These are phyloP conservation scores for Lophotriccus pileatus DNA, from an alignment of 2,797 vertebrate species.

Conservation along the genomic window DNA sequence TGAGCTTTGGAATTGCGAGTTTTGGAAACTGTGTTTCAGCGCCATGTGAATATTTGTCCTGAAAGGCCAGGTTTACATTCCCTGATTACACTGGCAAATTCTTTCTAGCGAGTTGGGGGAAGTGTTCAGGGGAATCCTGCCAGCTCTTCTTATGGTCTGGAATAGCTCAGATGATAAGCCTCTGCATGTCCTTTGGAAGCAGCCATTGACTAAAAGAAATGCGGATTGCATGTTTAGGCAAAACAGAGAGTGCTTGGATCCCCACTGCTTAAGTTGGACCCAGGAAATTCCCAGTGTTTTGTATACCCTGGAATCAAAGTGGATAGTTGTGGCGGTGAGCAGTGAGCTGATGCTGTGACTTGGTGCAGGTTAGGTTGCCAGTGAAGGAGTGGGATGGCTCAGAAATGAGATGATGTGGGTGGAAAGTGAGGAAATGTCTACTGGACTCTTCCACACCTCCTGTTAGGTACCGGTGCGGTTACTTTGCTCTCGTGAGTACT, in stretches of 20 bases:
- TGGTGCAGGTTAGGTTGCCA: not conserved
- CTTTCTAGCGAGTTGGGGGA: not conserved
- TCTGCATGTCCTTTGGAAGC: not conserved
- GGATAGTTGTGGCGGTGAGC: not conserved
- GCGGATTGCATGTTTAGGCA: not conserved
- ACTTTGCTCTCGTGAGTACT: not conserved
- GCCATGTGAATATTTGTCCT: not conserved
- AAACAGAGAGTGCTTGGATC: not conserved
- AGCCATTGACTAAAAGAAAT: not conserved
- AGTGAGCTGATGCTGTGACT: not conserved
- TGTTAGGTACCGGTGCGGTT: not conserved
- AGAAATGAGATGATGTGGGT: not conserved
- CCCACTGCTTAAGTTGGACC: not conserved
- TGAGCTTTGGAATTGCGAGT: not conserved
- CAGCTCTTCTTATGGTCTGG: not conserved
- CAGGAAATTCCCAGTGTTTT: not conserved
- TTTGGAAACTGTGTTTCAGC: not conserved
- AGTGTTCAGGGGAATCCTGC: not conserved
- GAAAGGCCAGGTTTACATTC: not conserved
- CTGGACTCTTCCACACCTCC: not conserved
- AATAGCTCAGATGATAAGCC: not conserved
- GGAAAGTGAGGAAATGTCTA: not conserved
- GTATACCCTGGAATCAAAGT: not conserved
- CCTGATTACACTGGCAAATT: not conserved
- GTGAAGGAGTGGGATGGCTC: not conserved